These are phyloP conservation scores for Marcusenius ussheri DNA, from an alignment of 2,113 vertebrate species.

Conservation along the genomic window DNA sequence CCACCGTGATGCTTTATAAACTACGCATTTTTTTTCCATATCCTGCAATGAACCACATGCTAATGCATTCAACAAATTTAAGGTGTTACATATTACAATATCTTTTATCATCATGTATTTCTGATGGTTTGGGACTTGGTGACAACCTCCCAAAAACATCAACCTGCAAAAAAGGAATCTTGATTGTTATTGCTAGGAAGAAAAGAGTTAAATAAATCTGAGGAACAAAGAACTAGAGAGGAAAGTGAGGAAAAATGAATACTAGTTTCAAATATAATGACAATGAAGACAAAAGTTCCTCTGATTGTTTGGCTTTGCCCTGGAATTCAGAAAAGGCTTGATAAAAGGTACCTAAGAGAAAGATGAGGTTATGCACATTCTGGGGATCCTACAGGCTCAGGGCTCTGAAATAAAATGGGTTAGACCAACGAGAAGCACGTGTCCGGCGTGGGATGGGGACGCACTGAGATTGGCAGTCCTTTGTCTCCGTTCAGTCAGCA, in stretches of 20 bases:
- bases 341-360: not conserved
- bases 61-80: not conserved
- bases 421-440: not conserved
- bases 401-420: not conserved
- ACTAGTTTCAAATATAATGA: conserved; percentile 56
- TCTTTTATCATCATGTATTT: not conserved
- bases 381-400: not conserved
- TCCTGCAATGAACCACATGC: not conserved
- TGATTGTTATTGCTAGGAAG: conserved; percentile 11
- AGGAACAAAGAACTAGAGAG: not conserved
- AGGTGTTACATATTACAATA: not conserved
- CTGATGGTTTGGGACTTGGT: not conserved
- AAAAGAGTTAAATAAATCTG: not conserved
- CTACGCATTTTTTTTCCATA: not conserved
- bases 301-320: not conserved
- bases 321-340: conserved; percentile 11
- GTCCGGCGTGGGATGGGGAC: not conserved
- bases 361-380: not conserved
- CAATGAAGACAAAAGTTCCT: conserved; percentile 39
- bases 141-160: not conserved
- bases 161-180: not conserved
- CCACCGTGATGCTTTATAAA: not conserved
- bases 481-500: not conserved
- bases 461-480: conserved; percentile 4
- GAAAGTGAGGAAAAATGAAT: not conserved